Evolutionary conservation across 1,140 invertebrate species (phyloP), one percentile per base, ranked within the genome.

Genomic region (Papilio glaucus): DNA sequence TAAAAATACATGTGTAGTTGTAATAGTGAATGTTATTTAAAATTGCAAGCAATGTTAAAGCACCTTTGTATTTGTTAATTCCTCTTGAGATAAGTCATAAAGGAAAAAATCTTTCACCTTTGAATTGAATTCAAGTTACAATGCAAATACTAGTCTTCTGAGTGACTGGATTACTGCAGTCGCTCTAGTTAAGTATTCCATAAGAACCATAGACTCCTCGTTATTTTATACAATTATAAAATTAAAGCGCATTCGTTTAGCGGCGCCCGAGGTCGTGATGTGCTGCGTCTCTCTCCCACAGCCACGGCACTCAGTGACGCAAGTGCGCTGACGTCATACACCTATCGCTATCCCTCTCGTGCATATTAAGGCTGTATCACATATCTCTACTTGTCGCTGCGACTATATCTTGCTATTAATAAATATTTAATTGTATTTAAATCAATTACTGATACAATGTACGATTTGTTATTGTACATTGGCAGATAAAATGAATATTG

Each of bases 191-290:
- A 24, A 53, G 10, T 9, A 53, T 53, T 53, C 49, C 24, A 21
- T 57, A 26, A 57, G 49, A 57, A 57, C 49, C 21, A 45, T 45
- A 42, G 41, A 45, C 39, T 13, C 49, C 24, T 57, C 49, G 18
- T 26, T 57, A 24, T 53, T 21, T 33, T 53, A 24, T 57, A 12
- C 18, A 24, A 57, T 57, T 57, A 57, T 24, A 24, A 57, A 26
- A 57, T 57, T 57, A 57, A 57, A 26, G 49, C 49, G 49, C 49
- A 24, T 53, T 53, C 49, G 49, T 57, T 57, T 57, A 24, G 21
- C 9, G 24, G 49, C 21, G 49, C 21, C 9, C 49, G 21, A 45
- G 49, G 49, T 9, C 42, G 42, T 5, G 49, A 24, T 12, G 1
- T 57, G 6, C 42, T 12, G 29, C 29, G 21, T 57, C 49, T 57